Base-by-base conservation (phyloP, 2,888 invertebrate species). In the Panopea generosa region DNA sequence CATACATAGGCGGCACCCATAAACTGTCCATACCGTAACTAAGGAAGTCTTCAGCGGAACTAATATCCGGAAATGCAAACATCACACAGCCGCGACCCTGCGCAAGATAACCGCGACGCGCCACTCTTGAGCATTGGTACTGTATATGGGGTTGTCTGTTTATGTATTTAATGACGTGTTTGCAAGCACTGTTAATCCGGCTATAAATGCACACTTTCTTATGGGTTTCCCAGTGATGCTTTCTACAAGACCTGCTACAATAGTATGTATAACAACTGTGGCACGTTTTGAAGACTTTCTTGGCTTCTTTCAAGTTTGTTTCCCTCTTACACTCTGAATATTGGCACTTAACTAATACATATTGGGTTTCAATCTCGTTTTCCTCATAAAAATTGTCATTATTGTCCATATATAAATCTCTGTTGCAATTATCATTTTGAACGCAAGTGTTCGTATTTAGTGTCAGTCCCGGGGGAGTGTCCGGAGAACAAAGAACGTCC, bases 241-340 rank as follows among this genome's bases (percentile, higher is more conserved):
- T 94, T 26, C 99, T 95, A 92, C 98, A 99, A 89, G 96, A 96
- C 75, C 97, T 95, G 76, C 97, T 97, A 93, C 99, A 99, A 93
- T 99, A 99, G 90, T 96, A 95, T 90, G 97, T 97, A 85, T 96
- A 96, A 94, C 99, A 99, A 93, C 98, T 98, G 94, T 98, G 98
- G 93, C 97, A 98, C 86, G 96, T 96, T 93, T 98, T 98, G 94
- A 96, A 98, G 87, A 95, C 95, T 86, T 95, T 94, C 84, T 96
- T 95, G 75, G 98, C 98, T 86, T 97, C 96, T 72, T 95, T 94
- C 68, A 96, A 68, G 47, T 87, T 85, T 3, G 88, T 80, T 7
- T 86, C 87, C 40, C 86, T 79, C 26, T 88, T 87, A 69, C 93
- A 93, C 56, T 87, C 83, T 1, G 85, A 81, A 72, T 93, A 91